phyloP scores from a whole-genome alignment of 2,113 vertebrate genomes.

The Peucedramus taeniatus region DNA sequence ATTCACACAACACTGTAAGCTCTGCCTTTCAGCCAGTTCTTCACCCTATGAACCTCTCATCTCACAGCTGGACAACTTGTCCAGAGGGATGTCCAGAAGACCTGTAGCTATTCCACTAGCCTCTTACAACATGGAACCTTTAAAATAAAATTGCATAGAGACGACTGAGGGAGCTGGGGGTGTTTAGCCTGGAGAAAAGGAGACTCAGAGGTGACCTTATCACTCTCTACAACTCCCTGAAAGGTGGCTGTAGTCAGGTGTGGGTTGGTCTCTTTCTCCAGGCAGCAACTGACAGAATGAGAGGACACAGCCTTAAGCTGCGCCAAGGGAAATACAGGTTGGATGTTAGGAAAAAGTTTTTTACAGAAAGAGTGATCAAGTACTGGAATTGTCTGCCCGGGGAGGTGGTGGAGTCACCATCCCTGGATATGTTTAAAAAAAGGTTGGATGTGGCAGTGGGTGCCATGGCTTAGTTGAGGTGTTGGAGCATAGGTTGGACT shows the following conservation, averaged over 20 bases:
- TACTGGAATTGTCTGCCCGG: neutral
- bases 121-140: neutral
- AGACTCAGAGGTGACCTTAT: neutral
- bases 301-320: neutral
- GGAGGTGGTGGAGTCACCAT: neutral
- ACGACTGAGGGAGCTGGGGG: neutral
- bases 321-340: neutral
- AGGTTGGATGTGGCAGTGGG: rapidly evolving
- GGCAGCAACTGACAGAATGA: neutral
- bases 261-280: neutral
- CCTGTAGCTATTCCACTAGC: neutral
- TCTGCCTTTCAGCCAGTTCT: neutral
- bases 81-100: neutral
- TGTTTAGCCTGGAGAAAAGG: neutral
- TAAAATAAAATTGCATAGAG: neutral
- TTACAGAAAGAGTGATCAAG: neutral
- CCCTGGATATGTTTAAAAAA: neutral
- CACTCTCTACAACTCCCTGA: neutral
- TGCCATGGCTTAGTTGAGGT: neutral
- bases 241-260: no score
- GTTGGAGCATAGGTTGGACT: neutral
- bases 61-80: neutral
- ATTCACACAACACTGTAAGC: neutral
- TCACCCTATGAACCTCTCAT: neutral
- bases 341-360: neutral